A percentile compares a stretch with the other conserved stretches of the same genome.
Evolutionary conservation across 2,797 vertebrate genomes (phyloP).

Genomic region (Vireo griseus): DNA sequence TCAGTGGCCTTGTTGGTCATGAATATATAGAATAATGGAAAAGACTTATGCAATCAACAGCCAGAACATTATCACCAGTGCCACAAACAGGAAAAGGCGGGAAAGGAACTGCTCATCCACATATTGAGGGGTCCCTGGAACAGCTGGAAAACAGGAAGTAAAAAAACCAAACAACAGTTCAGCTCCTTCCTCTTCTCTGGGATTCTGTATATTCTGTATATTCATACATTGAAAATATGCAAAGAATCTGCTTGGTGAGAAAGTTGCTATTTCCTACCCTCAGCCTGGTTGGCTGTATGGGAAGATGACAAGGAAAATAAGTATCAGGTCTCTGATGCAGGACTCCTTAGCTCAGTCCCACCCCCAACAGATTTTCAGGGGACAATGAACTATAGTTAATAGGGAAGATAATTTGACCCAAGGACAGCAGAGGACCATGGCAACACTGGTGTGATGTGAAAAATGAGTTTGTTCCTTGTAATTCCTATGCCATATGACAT

Average conservation of each 20-base stretch:
- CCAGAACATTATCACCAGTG: conserved; percentile 98
- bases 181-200: not conserved
- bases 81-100: conserved; percentile 96
- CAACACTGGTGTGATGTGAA: not conserved
- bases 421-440: not conserved
- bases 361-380: not conserved
- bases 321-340: not conserved
- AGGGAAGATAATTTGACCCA: not conserved
- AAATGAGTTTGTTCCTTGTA: not conserved
- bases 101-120: conserved; percentile 97
- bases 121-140: conserved; percentile 94
- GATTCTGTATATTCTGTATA: not conserved
- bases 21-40: conserved; percentile 25
- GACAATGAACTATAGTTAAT: not conserved
- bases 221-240: not conserved
- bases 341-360: not conserved
- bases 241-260: not conserved
- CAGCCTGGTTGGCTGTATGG: not conserved
- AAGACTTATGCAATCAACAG: conserved; percentile 88
- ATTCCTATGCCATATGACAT: not conserved
- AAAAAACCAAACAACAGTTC: conserved; percentile 11
- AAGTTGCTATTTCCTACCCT: not conserved
- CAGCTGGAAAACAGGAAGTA: conserved; percentile 77
- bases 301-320: not conserved
- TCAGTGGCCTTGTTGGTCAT: conserved; percentile 31